These are phyloP conservation scores for Eonycteris spelaea DNA, from an alignment of 2,113 vertebrate genomes.

Conservation along the genomic window DNA sequence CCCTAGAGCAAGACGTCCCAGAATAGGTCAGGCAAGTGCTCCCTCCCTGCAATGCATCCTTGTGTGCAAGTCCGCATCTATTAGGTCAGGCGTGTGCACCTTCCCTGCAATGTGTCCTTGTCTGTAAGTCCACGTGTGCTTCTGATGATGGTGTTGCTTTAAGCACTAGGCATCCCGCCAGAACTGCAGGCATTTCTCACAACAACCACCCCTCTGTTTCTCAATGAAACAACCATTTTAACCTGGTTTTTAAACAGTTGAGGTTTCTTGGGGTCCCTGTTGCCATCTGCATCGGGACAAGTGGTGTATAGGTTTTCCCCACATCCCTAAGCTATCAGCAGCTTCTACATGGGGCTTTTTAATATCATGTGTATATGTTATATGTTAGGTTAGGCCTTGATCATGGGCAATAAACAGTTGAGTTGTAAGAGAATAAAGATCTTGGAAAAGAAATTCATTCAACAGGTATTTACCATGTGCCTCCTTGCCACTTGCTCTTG, in stretches of 20 bases:
- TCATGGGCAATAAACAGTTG: background rate
- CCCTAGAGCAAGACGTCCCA: too few relatives aligned
- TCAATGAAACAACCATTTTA: background rate
- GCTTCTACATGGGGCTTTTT: background rate
- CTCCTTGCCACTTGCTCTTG: background rate
- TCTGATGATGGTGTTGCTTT: too few relatives aligned
- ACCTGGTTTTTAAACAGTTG: background rate
- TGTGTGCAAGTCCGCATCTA: too few relatives aligned
- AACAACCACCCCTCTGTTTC: background rate
- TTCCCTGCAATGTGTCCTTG: too few relatives aligned
- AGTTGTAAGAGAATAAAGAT: background rate
- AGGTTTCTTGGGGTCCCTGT: background rate
- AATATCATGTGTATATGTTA: background rate
- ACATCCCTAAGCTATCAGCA: background rate
- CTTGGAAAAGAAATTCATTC: background rate
- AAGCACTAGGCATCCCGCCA: too few relatives aligned
- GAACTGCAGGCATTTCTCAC: too few relatives aligned
- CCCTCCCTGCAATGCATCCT: too few relatives aligned
- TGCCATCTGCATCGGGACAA: background rate
- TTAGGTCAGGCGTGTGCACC: too few relatives aligned
- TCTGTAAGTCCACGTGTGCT: too few relatives aligned
- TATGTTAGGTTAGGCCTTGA: background rate
- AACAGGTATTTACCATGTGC: background rate
- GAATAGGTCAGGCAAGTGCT: too few relatives aligned
- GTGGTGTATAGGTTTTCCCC: fast-evolving